Base-by-base conservation (phyloP, 2,797 vertebrate species). In the Tolypeutes matacus region DNA sequence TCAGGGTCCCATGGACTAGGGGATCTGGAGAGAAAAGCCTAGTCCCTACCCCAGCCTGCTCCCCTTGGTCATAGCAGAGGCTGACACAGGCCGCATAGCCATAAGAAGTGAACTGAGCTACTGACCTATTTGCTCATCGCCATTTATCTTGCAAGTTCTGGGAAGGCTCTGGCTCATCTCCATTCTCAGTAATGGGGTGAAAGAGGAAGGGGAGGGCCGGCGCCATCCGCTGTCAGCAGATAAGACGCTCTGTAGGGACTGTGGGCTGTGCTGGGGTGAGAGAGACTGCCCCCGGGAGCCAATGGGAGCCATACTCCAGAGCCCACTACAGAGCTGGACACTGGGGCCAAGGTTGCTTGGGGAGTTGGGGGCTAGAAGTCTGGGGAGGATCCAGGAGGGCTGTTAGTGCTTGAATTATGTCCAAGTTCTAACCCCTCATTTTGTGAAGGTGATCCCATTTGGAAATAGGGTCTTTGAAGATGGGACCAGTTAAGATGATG, bases 141-240 rank as follows among this genome's bases (percentile, higher is more conserved):
- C 27, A 7, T 65, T 91, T 88, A 39, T 94, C 80, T 94, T 42
- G 49, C 9, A 58, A 58, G n/a, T 85, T 78, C 82, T 96, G 69
- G 89, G 87, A 95, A 96, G 56, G n/a, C 31, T 53, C 76, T 81
- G 56, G n/a, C 12, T 90, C 14, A 29, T 42, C 60, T 84, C 53
- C 21, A 4, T 51, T 97, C 13, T 88, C 75, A 1, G 70, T 31
- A 92, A 70, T 51, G 56, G 58, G 39, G n/a, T 46, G 20, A 77
- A 49, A 27, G 69, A 72, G 53, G 65, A 76, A 0, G 7, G 3
- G 49, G 60, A 65, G 25, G 31, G 25, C 27, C 0, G 1, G 5
- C 5, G 23, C 13, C n/a, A 78, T 51, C 4, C 8, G 82, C 86
- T 23, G 20, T 67, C 1, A 82, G 77, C 31, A 53, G 77, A 83